Conservation (phyloP, 1,140 invertebrate species). For the Centruroides sculpturatus region DNA sequence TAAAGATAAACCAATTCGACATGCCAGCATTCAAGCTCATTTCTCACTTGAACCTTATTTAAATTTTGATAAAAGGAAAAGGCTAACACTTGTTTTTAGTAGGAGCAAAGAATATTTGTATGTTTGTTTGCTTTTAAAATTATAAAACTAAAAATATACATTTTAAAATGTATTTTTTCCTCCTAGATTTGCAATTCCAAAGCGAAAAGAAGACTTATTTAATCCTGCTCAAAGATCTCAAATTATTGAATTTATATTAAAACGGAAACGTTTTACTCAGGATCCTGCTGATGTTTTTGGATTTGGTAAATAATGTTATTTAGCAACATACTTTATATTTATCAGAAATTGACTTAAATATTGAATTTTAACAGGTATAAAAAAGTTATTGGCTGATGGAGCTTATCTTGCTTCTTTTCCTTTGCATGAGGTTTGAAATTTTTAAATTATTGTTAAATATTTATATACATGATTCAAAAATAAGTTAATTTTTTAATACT, state of each 20-base stretch:
- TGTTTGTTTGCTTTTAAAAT: slow-evolving; percentile 24
- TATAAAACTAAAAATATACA: slow-evolving; percentile 15
- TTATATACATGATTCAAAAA: too few relatives aligned
- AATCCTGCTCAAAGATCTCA: slow-evolving; percentile 65
- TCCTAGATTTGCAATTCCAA: slow-evolving; percentile 62
- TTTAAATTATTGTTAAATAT: too few relatives aligned
- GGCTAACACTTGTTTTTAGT: slow-evolving; percentile 59
- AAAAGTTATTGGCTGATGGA: slow-evolving; percentile 57
- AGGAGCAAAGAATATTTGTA: slow-evolving; percentile 74
- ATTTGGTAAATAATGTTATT: slow-evolving; percentile 13
- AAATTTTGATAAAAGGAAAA: slow-evolving; percentile 38
- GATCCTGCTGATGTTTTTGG: slow-evolving; percentile 17
- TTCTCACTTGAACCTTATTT: background rate
- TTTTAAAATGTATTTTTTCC: slow-evolving; percentile 6
- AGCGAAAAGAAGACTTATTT: slow-evolving; percentile 59
- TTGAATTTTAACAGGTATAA: slow-evolving; percentile 42
- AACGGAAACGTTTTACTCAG: slow-evolving; percentile 59
- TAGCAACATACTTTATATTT: background rate
- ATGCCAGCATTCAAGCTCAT: background rate
- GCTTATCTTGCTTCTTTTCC: slow-evolving; percentile 75
- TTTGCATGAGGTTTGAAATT: slow-evolving; percentile 57
- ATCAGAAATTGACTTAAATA: background rate
- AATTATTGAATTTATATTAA: slow-evolving; percentile 82
- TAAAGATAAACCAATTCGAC: background rate
- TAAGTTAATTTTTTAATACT: too few relatives aligned